These are phyloP conservation scores for Theocolax elegans DNA, from an alignment of 1,140 invertebrate genomes.

Conservation along the genomic window DNA sequence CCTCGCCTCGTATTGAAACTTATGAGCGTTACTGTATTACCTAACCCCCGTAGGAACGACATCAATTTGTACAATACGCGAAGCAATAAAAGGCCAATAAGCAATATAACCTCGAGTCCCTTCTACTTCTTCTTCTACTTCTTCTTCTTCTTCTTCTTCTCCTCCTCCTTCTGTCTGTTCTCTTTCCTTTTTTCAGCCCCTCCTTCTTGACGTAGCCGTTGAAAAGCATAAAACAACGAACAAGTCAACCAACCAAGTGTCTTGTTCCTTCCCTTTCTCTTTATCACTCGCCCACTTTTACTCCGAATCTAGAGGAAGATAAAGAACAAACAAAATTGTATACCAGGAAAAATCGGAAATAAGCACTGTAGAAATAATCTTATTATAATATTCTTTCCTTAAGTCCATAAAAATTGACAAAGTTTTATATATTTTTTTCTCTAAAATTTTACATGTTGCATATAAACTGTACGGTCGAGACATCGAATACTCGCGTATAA, in stretches of 20 bases:
- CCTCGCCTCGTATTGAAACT: background rate
- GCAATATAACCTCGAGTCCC: conserved; percentile 14
- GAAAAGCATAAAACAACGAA: conserved; percentile 17
- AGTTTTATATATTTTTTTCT: background rate
- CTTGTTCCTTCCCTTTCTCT: background rate
- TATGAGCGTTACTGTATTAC: background rate
- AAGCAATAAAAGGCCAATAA: conserved; percentile 29
- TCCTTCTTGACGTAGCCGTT: background rate
- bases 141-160: background rate
- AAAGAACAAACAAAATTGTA: background rate
- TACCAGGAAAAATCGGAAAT: conserved; percentile 8
- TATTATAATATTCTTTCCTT: no score
- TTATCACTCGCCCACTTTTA: no score
- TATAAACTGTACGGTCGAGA: background rate
- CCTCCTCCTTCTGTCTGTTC: background rate
- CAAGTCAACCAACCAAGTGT: background rate
- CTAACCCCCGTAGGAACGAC: background rate
- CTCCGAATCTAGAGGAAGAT: background rate
- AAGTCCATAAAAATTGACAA: no score
- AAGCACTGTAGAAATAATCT: background rate
- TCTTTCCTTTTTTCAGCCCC: background rate
- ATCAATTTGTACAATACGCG: conserved; percentile 21
- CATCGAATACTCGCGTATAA: background rate
- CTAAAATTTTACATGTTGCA: background rate
- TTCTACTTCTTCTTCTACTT: no score